Base-by-base conservation (phyloP, 2,113 vertebrate species). In the Perccottus glenii region DNA sequence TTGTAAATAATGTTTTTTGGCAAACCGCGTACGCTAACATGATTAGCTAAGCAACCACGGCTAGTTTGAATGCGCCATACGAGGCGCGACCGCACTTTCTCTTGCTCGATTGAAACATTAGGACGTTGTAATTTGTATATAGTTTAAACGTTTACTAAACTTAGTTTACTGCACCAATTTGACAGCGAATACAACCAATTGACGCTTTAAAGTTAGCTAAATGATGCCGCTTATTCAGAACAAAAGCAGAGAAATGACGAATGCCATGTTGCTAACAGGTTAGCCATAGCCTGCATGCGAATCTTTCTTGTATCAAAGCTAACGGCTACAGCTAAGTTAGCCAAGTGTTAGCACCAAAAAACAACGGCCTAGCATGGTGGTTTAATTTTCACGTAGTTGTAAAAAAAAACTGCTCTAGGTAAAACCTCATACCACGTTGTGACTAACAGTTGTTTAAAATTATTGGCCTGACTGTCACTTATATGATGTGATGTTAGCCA, bases 51-150 rank as follows among this genome's bases (percentile, higher is more conserved):
- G 69, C 60, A 67, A 61, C 11, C 16, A 58, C 4, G 44, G 55
- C 63, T 53, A 42, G 44, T 48, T 11, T 40, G 72, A 87, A 72
- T 88, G 85, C 87, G 85, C 80, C 81, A 90, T 49, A 83, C 61
- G 56, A 57, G 59, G 61, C 33, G 73, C 47, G 73, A 80, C 65
- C 79, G 86, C 83, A 88, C 86, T 85, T 88, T 86, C 82, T 63
- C 70, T 75, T 73, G 73, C 64, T 85, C 80, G 77, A 65, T 62
- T 76, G 62, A 60, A 88, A 85, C 79, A 84, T 78, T 70, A 50
- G 4, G 9, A 6, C 44, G 8, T 27, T 27, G 19, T 27, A 27
- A 27, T 27, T 3, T 3, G 19, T 27, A 2, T 3, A 1, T 27
- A 27, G 19, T 27, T 27, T 27, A 27, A 27, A 27, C 19, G 19